These are phyloP conservation scores for Catharus minimus DNA, from an alignment of 2,113 vertebrate genomes.

Conservation along the genomic window DNA sequence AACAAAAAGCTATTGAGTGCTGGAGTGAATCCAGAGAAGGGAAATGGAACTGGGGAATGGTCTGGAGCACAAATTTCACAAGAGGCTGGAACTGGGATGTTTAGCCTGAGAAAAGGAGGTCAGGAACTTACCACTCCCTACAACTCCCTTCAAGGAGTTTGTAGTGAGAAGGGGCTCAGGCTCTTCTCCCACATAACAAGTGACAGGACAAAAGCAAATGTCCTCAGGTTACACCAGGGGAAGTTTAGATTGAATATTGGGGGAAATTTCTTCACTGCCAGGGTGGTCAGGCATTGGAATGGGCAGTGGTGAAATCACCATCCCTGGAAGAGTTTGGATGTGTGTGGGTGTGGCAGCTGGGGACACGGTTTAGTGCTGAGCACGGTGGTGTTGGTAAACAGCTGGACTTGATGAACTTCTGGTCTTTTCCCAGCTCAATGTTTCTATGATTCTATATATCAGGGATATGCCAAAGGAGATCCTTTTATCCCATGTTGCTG, in stretches of 20 bases:
- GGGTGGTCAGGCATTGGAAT: not conserved
- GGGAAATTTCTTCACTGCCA: not conserved
- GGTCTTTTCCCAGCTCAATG: not conserved
- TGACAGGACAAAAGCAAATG: not conserved
- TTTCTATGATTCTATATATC: not conserved
- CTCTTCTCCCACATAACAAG: not conserved
- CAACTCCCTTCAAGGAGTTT: not conserved
- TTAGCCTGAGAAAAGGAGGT: not conserved
- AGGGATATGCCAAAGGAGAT: not conserved
- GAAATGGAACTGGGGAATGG: not conserved
- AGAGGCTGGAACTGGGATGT: not conserved
- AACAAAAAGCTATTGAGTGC: not conserved
- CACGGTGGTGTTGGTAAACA: rapidly evolving
- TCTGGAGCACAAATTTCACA: not conserved
- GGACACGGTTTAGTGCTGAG: not conserved
- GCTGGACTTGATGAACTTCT: not conserved
- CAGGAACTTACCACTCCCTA: not conserved
- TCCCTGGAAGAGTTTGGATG: not conserved
- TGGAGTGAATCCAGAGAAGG: not conserved
- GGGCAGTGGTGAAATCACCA: not conserved
- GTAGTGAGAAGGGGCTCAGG: not conserved
- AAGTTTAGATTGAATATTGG: not conserved
- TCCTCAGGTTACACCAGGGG: not conserved
- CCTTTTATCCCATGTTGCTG: not conserved
- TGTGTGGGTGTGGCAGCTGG: not conserved